Percentiles rank a stretch among this genome's conserved stretches.
phyloP scores from a whole-genome alignment of 23 tunicate species.

The Styela clava region DNA sequence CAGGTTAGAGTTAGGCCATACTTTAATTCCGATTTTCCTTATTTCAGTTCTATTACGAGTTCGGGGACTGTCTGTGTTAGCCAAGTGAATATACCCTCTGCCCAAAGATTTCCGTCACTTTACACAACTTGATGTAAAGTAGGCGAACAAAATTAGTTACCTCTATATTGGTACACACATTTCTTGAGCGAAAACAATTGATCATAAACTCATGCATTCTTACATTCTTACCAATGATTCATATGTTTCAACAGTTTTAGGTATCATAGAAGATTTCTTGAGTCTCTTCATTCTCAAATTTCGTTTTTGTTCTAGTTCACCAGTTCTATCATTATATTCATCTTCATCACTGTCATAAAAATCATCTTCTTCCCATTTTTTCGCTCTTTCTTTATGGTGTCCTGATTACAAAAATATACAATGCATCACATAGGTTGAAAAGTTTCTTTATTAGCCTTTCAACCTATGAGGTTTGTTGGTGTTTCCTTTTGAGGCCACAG shows the following conservation, averaged over 20 bases:
- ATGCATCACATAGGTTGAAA: not conserved
- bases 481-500: too few relatives aligned
- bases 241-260: conserved; percentile 47
- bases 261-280: conserved; percentile 18
- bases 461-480: too few relatives aligned
- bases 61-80: too few relatives aligned
- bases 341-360: conserved; percentile 96
- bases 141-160: too few relatives aligned
- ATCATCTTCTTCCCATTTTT: conserved; percentile 91
- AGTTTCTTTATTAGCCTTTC: not conserved
- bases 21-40: too few relatives aligned
- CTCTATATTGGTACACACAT: too few relatives aligned
- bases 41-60: too few relatives aligned
- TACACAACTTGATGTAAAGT: too few relatives aligned
- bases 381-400: conserved; percentile 47
- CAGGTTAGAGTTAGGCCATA: too few relatives aligned
- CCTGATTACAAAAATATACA: conserved; percentile 26
- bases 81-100: too few relatives aligned
- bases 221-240: conserved; percentile 56
- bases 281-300: conserved; percentile 46
- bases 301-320: conserved; percentile 77
- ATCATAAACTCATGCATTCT: not conserved
- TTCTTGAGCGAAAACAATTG: too few relatives aligned
- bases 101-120: too few relatives aligned
- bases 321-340: conserved; percentile 78